Evolutionary conservation across 1,140 invertebrate genomes (phyloP).

Genomic region (Drosophila rhopaloa): DNA sequence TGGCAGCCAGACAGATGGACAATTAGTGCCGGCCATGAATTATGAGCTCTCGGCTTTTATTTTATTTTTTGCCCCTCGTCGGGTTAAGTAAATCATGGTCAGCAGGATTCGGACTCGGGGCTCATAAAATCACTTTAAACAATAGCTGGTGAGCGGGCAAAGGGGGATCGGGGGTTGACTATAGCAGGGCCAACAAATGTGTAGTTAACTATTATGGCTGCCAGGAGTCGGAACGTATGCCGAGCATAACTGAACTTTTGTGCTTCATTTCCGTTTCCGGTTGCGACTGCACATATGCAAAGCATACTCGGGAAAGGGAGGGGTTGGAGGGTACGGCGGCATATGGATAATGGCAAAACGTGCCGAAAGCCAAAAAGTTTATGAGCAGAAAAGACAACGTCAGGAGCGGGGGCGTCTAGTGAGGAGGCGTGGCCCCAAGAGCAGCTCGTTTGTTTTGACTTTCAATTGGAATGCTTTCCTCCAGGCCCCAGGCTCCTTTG

Average conservation of each 20-base stretch:
- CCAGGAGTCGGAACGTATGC: constrained; percentile 30
- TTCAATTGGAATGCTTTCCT: constrained; percentile 49
- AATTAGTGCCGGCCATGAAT: constrained; percentile 53
- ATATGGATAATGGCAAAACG: constrained; percentile 56
- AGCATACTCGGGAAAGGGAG: background rate
- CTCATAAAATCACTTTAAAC: constrained; percentile 55
- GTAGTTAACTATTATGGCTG: constrained; percentile 57
- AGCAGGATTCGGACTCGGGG: constrained; percentile 18
- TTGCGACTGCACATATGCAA: constrained; percentile 42
- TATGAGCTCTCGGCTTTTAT: constrained; percentile 31
- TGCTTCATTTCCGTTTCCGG: constrained; percentile 59
- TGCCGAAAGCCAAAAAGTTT: constrained; percentile 60
- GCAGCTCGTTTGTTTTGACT: constrained; percentile 55
- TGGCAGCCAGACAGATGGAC: constrained; percentile 39
- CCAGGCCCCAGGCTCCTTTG: constrained; percentile 8
- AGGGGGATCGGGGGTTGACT: background rate
- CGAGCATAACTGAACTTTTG: constrained; percentile 46
- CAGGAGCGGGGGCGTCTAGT: constrained; percentile 4
- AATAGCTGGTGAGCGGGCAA: constrained; percentile 8
- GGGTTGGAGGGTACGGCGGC: constrained; percentile 4
- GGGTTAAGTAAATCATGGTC: constrained; percentile 56
- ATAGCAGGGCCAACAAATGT: constrained; percentile 33
- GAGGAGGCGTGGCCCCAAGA: constrained; percentile 12
- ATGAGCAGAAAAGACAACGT: constrained; percentile 49
- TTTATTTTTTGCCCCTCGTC: constrained; percentile 18